Base-by-base conservation (phyloP, 2,888 invertebrate species). In the Diachrysia chrysitis region DNA sequence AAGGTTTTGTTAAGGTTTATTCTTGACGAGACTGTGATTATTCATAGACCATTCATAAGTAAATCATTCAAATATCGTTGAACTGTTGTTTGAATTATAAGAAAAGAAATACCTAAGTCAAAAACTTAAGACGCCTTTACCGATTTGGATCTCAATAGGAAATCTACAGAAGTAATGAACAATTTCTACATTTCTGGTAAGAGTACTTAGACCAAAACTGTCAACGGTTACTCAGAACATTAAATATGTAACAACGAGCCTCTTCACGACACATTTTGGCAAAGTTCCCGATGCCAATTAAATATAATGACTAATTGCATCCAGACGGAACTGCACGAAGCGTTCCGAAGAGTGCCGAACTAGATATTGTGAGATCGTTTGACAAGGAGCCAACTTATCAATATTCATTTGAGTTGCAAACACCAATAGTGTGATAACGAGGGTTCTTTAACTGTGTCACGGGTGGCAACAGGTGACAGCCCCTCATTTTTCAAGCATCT, bases 401-500 rank as follows among this genome's bases (percentile, higher is more conserved):
- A 84, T 87, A 87, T 87, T 83, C 80, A 83, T 83, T 79, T 70
- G 67, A 74, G 70, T 67, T 76, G 70, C 66, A 78, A 79, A 79
- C 76, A 74, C 72, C 73, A 75, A 79, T 81, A 76, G 74, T 73
- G 72, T 66, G 72, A 58, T 76, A 79, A 80, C 67, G 64, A 81
- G 80, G 78, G 78, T 69, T 69, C 65, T 69, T 75, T 61, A 16
- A 42, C 66, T 57, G 64, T 72, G 73, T 71, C 70, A 70, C 60
- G 58, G 32, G 46, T 51, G 66, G 87, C 89, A 89, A 89, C 90
- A 89, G 85, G 90, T 89, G 83, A 86, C 80, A 82, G 62, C 65
- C 80, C 80, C 72, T 85, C 83, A 85, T 85, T 88, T 87, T 85
- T 86, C 85, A 84, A 80, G 69, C 69, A 71, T 69, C 77, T 69